Evolutionary conservation across 2,888 invertebrate species (phyloP).

Genomic region (Synergus laeviventris): DNA sequence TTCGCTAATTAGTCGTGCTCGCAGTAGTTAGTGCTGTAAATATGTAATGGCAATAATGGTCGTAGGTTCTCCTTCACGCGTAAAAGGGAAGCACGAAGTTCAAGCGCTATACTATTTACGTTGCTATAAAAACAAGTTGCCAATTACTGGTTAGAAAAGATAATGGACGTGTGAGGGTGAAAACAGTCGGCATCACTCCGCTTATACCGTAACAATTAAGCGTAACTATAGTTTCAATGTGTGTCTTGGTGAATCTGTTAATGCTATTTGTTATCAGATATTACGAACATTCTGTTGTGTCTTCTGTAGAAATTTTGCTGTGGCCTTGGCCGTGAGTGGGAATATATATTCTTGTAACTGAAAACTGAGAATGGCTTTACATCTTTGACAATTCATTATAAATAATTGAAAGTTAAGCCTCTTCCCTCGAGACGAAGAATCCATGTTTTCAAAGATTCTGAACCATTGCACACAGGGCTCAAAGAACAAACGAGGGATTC

Average conservation of each 20-base stretch:
- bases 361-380: no score
- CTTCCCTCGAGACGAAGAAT: slow-evolving; percentile 6
- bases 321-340: no score
- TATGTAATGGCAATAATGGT: slow-evolving; percentile 52
- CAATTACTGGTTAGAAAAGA: slow-evolving; percentile 37
- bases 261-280: slow-evolving; percentile 14
- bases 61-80: slow-evolving; percentile 55
- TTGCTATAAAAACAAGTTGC: slow-evolving; percentile 22
- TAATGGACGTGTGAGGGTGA: slow-evolving; percentile 15
- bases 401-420: slow-evolving; percentile 31
- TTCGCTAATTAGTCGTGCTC: slow-evolving; percentile 65
- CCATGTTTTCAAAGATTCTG: slow-evolving; percentile 9
- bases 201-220: slow-evolving; percentile 38
- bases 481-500: slow-evolving; percentile 28
- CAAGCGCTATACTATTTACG: slow-evolving; percentile 41
- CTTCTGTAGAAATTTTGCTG: background rate
- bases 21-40: slow-evolving; percentile 46
- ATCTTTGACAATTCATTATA: slow-evolving; percentile 21
- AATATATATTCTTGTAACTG: no score
- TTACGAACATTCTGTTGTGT: background rate
- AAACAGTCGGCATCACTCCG: slow-evolving; percentile 8
- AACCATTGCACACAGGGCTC: background rate
- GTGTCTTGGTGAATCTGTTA: background rate
- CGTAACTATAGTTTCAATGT: slow-evolving; percentile 23
- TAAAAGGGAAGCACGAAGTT: slow-evolving; percentile 56